Base-by-base conservation (phyloP, 2,888 invertebrate species). In the Diloba caeruleocephala region DNA sequence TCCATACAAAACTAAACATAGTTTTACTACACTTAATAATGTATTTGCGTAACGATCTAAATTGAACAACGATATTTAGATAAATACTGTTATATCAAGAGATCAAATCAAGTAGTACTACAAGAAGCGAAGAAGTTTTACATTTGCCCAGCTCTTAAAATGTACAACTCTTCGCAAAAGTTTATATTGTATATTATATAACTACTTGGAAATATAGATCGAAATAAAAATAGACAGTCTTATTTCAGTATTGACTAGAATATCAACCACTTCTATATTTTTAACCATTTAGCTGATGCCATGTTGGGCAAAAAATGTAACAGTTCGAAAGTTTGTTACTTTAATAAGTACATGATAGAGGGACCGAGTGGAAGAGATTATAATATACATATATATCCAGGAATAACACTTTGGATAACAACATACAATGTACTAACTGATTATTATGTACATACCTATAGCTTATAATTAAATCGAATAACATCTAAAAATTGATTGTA, bases 71-170 rank as follows among this genome's bases (percentile, higher is more conserved):
- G 33, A 59, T 10, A 34, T 44, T 41, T 54, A n/a, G n/a, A n/a
- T 43, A 49, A 65, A 71, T 63, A 60, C 57, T 59, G 66, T 58
- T 60, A 7, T 21, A 63, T 59, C 60, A 74, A 71, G 65, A 60
- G 57, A 72, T 67, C 42, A 58, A 68, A 71, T 69, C 71, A 61
- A 76, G 43, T 63, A 62, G 41, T 51, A 48, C 44, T 64, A 63
- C 33, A 41, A 58, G 31, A 61, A 81, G 85, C 86, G 87, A 87
- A 87, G 81, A 62, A 82, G 84, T 87, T 87, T 79, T 89, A 91
- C 92, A 91, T 91, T 92, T 89, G 73, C 91, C 92, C 92, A 92
- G 92, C 92, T 92, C 87, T 73, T 61, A 78, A 89, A 91, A 92
- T 90, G 90, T 90, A 90, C 66, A 89, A 89, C 84, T 82, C 83